A percentile compares a stretch with the other conserved stretches of the same genome.
Evolutionary conservation across 2,797 vertebrate species (phyloP).

Genomic region (Ceryle rudis): DNA sequence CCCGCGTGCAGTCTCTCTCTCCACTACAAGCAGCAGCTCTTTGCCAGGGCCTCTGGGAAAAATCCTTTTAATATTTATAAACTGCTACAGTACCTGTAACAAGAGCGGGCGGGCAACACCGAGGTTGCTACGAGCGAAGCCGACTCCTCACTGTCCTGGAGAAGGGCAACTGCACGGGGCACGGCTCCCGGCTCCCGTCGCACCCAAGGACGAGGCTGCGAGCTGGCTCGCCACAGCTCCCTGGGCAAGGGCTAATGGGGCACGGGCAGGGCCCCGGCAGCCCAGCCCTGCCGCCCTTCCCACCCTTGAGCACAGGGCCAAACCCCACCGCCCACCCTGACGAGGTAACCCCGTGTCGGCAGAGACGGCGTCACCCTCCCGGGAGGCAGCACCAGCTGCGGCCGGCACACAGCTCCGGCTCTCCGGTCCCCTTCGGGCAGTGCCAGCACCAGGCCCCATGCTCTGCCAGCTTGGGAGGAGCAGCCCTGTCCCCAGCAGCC

Average conservation of each 20-base stretch:
- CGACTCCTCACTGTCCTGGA: neutral
- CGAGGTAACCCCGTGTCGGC: neutral
- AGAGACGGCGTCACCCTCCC: neutral
- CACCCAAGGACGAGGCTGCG: neutral
- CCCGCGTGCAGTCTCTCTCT: neutral
- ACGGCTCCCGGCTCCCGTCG: neutral
- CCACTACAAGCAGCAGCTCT: slow-evolving; percentile 2
- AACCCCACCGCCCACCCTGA: neutral
- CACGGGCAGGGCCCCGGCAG: too few relatives aligned
- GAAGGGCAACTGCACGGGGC: neutral
- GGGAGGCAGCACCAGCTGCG: too few relatives aligned
- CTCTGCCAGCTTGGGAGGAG: neutral
- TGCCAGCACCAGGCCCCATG: neutral
- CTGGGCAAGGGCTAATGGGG: too few relatives aligned
- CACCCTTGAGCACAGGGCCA: too few relatives aligned
- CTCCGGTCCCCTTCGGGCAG: neutral
- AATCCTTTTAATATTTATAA: slow-evolving; percentile 75
- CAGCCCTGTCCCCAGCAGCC: neutral
- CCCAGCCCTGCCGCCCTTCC: too few relatives aligned
- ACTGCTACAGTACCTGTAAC: slow-evolving; percentile 11
- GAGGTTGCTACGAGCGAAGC: slow-evolving; percentile 7
- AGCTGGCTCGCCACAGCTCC: too few relatives aligned
- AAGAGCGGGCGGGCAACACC: neutral
- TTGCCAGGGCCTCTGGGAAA: slow-evolving; percentile 55
- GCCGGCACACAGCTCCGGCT: neutral